phyloP scores from a whole-genome alignment of 2,113 vertebrate genomes.

The Mirza zaza region DNA sequence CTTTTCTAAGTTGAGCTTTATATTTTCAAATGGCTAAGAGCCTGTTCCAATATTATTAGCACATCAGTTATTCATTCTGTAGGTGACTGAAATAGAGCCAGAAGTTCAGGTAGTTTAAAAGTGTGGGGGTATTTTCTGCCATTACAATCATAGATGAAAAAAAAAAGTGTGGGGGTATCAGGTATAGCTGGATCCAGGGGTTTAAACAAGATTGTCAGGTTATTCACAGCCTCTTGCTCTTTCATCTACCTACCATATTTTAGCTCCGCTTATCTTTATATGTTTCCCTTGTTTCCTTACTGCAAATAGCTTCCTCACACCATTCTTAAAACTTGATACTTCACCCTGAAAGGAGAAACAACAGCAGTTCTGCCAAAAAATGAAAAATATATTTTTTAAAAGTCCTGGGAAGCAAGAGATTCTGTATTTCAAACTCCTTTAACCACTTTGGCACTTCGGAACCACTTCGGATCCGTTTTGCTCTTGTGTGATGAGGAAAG shows the following conservation, averaged over 20 bases:
- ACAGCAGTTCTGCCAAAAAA: not conserved
- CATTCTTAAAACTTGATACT: not conserved
- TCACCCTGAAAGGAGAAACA: not conserved
- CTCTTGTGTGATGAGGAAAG: too few species aligned
- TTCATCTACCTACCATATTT: not conserved
- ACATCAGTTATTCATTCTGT: not conserved
- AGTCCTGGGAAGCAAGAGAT: not conserved
- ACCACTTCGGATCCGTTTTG: too few species aligned
- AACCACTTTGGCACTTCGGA: too few species aligned
- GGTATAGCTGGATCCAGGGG: not conserved
- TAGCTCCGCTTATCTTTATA: not conserved
- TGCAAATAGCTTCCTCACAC: not conserved
- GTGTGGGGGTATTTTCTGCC: not conserved
- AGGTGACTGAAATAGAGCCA: not conserved
- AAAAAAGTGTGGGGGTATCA: not conserved
- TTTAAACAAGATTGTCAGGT: not conserved
- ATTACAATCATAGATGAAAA: too few species aligned
- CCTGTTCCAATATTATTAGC: not conserved
- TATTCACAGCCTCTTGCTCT: not conserved
- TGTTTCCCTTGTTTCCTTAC: not conserved
- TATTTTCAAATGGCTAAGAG: not conserved
- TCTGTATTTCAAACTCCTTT: not conserved
- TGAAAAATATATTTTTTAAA: not conserved
- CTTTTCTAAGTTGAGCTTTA: not conserved
- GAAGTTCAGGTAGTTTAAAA: not conserved